A percentile compares a stretch with the other conserved stretches of the same genome.
Conservation (phyloP, 2,797 vertebrate genomes). For the Cossypha caffra region DNA sequence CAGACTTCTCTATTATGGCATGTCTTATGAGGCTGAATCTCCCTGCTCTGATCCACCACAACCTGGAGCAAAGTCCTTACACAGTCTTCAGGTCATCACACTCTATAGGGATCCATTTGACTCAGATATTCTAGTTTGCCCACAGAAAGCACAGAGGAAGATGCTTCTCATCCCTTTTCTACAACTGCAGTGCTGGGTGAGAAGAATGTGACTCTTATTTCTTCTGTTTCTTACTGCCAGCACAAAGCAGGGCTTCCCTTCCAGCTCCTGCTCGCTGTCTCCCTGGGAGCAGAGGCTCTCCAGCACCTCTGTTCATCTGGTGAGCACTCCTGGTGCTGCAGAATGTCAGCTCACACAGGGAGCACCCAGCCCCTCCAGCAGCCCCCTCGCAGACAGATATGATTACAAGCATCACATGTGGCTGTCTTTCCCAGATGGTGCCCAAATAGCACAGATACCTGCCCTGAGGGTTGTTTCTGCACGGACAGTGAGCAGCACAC, state of each 20-base stretch:
- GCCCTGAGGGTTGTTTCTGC: background rate
- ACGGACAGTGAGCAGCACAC: rapidly evolving
- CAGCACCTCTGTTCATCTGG: slow-evolving; percentile 3
- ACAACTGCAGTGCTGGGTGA: background rate
- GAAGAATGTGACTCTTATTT: background rate
- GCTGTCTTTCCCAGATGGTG: background rate
- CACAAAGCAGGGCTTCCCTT: background rate
- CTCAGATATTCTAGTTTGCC: background rate
- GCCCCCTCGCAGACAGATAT: background rate
- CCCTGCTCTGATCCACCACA: background rate
- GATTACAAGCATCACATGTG: background rate
- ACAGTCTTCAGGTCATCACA: background rate
- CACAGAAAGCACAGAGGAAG: background rate
- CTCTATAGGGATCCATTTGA: background rate
- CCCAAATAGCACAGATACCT: background rate
- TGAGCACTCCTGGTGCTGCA: background rate
- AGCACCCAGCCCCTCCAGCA: background rate
- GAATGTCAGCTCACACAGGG: background rate
- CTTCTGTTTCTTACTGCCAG: background rate
- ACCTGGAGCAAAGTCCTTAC: background rate
- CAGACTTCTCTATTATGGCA: no score
- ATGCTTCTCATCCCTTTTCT: background rate
- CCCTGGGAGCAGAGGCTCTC: background rate
- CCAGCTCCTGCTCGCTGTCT: background rate
- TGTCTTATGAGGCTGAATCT: rapidly evolving